These are phyloP conservation scores for Pantala flavescens DNA, from an alignment of 1,140 invertebrate species.

Conservation along the genomic window DNA sequence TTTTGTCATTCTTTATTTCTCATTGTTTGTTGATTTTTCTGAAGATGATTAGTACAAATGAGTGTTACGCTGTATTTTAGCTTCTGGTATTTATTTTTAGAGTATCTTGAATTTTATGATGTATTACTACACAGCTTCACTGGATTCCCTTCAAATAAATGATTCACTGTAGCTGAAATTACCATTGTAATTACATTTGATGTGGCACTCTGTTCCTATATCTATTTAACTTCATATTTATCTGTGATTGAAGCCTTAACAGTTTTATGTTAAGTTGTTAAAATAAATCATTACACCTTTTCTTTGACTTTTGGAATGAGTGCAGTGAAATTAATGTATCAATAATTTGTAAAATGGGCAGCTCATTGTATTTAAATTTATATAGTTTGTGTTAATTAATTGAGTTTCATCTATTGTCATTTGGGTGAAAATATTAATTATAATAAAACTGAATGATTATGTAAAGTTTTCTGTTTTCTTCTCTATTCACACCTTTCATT, in stretches of 20 bases:
- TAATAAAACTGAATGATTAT: neutral
- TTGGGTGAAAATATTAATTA: neutral
- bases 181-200: neutral
- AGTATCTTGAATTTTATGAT: neutral
- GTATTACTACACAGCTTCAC: neutral
- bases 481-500: no score
- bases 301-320: neutral
- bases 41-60: constrained; percentile 8
- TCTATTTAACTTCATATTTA: neutral
- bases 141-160: neutral
- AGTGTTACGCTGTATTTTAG: constrained; percentile 6
- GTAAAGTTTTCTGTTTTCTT: no score
- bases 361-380: neutral
- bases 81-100: constrained; percentile 1
- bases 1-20: neutral
- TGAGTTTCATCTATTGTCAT: neutral
- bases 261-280: constrained; percentile 8
- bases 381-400: neutral
- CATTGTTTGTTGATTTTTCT: neutral
- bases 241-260: constrained; percentile 3
- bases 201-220: neutral
- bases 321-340: no score
- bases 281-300: neutral
- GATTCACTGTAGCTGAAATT: neutral
- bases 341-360: no score